A percentile compares a stretch with the other conserved stretches of the same genome.
These are phyloP conservation scores for Lutjanus erythropterus DNA, from an alignment of 2,113 vertebrate species.

Conservation along the genomic window DNA sequence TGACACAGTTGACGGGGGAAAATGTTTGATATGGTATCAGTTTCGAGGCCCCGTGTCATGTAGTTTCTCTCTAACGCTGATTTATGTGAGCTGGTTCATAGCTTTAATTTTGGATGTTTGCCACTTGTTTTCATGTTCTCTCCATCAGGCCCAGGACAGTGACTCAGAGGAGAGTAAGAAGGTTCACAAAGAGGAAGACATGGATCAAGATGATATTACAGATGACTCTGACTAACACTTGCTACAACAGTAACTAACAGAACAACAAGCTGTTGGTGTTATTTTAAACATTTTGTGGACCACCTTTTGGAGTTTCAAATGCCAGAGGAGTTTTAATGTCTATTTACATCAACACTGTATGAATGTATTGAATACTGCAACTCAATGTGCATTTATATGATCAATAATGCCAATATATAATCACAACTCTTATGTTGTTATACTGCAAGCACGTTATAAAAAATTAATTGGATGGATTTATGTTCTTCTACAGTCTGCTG, in stretches of 20 bases:
- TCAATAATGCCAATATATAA: not conserved
- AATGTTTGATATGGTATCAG: not conserved
- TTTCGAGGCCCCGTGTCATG: not conserved
- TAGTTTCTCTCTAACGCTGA: not conserved
- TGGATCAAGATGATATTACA: conserved; percentile 59
- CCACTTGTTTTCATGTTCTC: conserved; percentile 41
- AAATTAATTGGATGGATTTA: not conserved
- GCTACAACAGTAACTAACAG: not conserved
- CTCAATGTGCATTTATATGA: not conserved
- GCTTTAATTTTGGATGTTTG: conserved; percentile 6
- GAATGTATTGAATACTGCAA: not conserved
- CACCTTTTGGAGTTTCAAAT: not conserved
- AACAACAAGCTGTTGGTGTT: not conserved
- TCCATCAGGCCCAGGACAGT: conserved; percentile 58
- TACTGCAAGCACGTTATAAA: not conserved
- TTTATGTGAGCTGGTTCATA: not conserved
- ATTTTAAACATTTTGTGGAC: not conserved
- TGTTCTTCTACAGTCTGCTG: not conserved
- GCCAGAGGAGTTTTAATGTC: not conserved
- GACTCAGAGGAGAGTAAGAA: conserved; percentile 67
- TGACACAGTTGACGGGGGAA: conserved; percentile 21
- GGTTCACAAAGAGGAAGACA: conserved; percentile 40
- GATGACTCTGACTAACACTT: conserved; percentile 82
- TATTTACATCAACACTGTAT: conserved; percentile 15
- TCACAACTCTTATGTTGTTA: not conserved